phyloP scores from a whole-genome alignment of 53 echinoderm and acorn worm species.

The Arbacia lixula region DNA sequence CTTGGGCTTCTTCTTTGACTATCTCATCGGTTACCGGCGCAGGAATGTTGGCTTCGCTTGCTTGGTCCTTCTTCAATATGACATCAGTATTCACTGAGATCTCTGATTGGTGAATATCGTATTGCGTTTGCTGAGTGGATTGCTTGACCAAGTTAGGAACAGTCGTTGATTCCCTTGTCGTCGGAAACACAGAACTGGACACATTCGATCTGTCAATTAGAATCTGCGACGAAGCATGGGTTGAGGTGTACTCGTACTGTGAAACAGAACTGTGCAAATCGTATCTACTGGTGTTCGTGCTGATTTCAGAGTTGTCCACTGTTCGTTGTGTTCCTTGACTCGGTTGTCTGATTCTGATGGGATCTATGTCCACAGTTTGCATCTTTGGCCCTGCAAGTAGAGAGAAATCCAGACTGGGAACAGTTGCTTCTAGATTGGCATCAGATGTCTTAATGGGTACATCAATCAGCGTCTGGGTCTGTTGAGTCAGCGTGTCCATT shows the following conservation, averaged over 20 bases:
- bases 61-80: slow-evolving; percentile 27
- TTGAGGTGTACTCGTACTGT: slow-evolving; percentile 20
- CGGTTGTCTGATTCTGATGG: neutral
- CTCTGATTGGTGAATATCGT: slow-evolving; percentile 4
- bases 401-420: neutral
- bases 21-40: neutral
- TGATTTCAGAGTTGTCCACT: neutral
- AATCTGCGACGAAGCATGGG: slow-evolving; percentile 6
- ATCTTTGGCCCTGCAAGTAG: neutral
- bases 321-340: neutral
- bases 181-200: neutral
- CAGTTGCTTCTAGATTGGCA: neutral
- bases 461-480: neutral
- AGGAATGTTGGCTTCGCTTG: slow-evolving; percentile 38
- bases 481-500: neutral
- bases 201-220: slow-evolving; percentile 4
- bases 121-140: slow-evolving; percentile 22
- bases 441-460: neutral
- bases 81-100: slow-evolving; percentile 32
- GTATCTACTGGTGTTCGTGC: neutral
- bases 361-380: neutral
- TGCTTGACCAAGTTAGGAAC: neutral
- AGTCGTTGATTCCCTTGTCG: slow-evolving; percentile 1
- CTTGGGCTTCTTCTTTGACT: neutral
- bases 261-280: slow-evolving; percentile 7